These are phyloP conservation scores for Monomorium pharaonis DNA, from an alignment of 1,140 invertebrate genomes.

Conservation along the genomic window DNA sequence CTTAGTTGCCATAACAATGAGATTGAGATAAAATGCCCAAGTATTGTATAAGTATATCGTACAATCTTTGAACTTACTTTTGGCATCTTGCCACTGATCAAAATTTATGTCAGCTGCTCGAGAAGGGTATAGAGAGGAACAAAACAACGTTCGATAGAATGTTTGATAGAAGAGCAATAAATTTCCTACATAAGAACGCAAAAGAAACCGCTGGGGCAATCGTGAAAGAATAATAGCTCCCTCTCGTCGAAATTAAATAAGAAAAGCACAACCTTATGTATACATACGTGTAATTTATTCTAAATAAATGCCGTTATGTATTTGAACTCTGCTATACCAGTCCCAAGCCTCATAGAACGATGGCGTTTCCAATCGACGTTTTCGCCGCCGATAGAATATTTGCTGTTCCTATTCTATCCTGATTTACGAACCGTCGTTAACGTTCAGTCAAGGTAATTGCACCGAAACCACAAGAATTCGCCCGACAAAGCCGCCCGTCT, in stretches of 20 bases:
- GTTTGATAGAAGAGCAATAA: slow-evolving; percentile 46
- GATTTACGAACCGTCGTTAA: slow-evolving; percentile 62
- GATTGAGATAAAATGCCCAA: slow-evolving; percentile 11
- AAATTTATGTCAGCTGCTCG: slow-evolving; percentile 35
- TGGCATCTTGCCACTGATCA: slow-evolving; percentile 35
- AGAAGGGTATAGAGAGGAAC: slow-evolving; percentile 23
- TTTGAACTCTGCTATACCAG: too few species aligned
- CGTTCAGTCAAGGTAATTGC: slow-evolving; percentile 64
- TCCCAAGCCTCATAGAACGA: too few species aligned
- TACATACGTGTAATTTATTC: not conserved
- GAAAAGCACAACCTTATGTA: not conserved
- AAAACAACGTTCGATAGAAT: slow-evolving; percentile 45
- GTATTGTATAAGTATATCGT: slow-evolving; percentile 32
- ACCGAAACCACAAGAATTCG: slow-evolving; percentile 55
- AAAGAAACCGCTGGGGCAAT: not conserved
- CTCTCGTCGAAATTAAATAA: not conserved
- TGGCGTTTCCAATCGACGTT: not conserved
- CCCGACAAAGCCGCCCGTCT: slow-evolving; percentile 30
- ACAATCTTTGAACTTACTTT: slow-evolving; percentile 25
- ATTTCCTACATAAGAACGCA: slow-evolving; percentile 27
- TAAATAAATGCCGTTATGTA: not conserved
- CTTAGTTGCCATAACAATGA: not conserved
- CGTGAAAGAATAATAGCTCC: not conserved
- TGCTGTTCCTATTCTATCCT: slow-evolving; percentile 3
- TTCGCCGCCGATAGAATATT: slow-evolving; percentile 12